Conservation (phyloP, 2,888 invertebrate genomes). For the Zaprionus bogoriensis region DNA sequence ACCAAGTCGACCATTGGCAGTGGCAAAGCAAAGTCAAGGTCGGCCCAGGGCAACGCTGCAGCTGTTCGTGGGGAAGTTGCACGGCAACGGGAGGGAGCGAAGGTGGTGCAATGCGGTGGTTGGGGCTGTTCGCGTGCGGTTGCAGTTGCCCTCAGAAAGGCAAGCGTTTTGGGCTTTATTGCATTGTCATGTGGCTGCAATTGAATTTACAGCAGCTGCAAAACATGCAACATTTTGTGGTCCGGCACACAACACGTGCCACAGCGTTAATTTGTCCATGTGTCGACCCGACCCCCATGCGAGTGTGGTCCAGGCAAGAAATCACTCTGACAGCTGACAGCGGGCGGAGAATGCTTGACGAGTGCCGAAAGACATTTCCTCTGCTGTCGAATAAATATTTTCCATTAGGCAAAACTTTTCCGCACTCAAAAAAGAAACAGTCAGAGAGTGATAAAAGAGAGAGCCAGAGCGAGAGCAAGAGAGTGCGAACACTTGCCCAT, state of each 20-base stretch:
- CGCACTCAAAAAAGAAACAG: slow-evolving; percentile 18
- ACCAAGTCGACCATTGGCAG: slow-evolving; percentile 38
- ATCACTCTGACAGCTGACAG: slow-evolving; percentile 24
- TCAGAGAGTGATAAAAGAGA: too few species aligned
- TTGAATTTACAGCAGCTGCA: slow-evolving; percentile 57
- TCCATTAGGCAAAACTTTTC: slow-evolving; percentile 39
- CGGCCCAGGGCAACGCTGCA: slow-evolving; percentile 48
- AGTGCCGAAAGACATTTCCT: slow-evolving; percentile 48
- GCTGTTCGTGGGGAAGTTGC: slow-evolving; percentile 26
- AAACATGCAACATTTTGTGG: slow-evolving; percentile 72
- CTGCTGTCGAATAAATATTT: slow-evolving; percentile 47
- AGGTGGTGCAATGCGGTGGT: not conserved
- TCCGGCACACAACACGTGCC: slow-evolving; percentile 57
- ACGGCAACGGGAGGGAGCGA: not conserved
- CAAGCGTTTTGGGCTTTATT: slow-evolving; percentile 51
- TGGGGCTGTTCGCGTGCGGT: slow-evolving; percentile 48
- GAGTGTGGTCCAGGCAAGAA: slow-evolving; percentile 4
- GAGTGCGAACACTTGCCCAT: too few species aligned
- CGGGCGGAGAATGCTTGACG: not conserved
- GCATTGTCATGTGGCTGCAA: slow-evolving; percentile 70
- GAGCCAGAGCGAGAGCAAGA: too few species aligned
- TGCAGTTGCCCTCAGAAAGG: slow-evolving; percentile 38
- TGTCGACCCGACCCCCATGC: not conserved
- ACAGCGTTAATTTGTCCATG: slow-evolving; percentile 16
- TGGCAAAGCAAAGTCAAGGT: slow-evolving; percentile 71